These are phyloP conservation scores for Phoxinus dragarum DNA, from an alignment of 2,797 vertebrate genomes.

Conservation along the genomic window DNA sequence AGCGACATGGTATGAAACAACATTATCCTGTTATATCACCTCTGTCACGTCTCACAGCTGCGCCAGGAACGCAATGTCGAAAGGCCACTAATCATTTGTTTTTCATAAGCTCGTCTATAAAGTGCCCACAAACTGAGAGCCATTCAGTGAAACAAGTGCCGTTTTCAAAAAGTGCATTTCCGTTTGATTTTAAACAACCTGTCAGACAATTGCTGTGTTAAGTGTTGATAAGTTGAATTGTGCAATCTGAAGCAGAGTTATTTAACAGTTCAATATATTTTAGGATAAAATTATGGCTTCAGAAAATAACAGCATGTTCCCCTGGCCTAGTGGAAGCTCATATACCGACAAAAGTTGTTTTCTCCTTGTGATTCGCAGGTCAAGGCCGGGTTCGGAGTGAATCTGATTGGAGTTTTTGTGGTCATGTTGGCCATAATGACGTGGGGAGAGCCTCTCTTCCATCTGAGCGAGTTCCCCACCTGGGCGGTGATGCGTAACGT, in stretches of 20 bases:
- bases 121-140: not conserved
- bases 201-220: not conserved
- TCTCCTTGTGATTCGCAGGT: constrained; percentile 77
- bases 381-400: constrained; percentile 96
- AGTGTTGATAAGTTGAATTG: not conserved
- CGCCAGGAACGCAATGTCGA: constrained; percentile 8
- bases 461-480: constrained; percentile 87
- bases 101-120: constrained; percentile 2
- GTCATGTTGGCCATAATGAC: constrained; percentile 96
- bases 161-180: not conserved
- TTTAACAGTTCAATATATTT: not conserved
- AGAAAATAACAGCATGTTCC: not conserved
- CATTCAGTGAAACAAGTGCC: not conserved
- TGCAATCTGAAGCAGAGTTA: not conserved
- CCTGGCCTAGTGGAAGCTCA: not conserved
- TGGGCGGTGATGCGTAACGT: constrained; percentile 86
- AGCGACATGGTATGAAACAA: constrained; percentile 91
- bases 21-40: constrained; percentile 23
- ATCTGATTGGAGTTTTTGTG: constrained; percentile 91
- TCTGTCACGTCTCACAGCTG: not conserved
- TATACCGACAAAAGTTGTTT: not conserved
- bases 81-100: constrained; percentile 33
- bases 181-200: not conserved
- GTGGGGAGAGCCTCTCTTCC: constrained; percentile 94
- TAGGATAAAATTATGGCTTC: not conserved